Base-by-base conservation (phyloP, 2,113 vertebrate genomes). In the Globicephala melas region DNA sequence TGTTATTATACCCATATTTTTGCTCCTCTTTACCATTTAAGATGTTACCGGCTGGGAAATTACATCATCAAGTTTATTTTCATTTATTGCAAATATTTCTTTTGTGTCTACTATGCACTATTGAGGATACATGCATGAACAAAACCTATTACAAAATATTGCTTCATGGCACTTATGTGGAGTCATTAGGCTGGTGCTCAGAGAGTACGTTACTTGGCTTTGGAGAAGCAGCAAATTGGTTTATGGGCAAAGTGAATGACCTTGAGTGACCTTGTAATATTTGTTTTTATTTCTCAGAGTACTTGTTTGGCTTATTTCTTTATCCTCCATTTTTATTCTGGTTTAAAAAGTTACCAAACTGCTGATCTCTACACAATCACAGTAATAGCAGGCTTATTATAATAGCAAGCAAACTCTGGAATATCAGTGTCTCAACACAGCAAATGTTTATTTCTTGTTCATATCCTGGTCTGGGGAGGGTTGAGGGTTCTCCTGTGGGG, bases 81-180 rank as follows among this genome's bases (percentile, higher is more conserved):
- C 33, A 70, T 58, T 33, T 26, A 53, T 47, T 41, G 41, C 5
- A 28, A 50, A 31, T 25, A 36, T 44, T 62, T 81, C 38, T 68
- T 81, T 23, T 0, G 14, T 81, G 65, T 82, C 31, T 62, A 7
- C 58, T 62, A 0, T 28, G 12, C 41, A 11, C 44, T 31, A 7
- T 3, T 26, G 13, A 58, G 76, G 6, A 83, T 20, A 36, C 38
- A 38, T 12, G 23, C 1, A 1, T 1, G 15, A 33, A 36, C 12
- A 67, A 55, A 87, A 68, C 11, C 28, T 63, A 38, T 4, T 15
- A 26, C 41, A 23, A 18, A 5, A 1, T 10, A 1, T 28, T 0
- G 33, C n/a, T 53, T 41, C 6, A 9, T 3, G 15, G 20, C 9
- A 23, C 10, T 58, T 9, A 0, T 0, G 0, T 5, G 76, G 3